These are phyloP conservation scores for Gonocerus acuteangulatus DNA, from an alignment of 2,888 invertebrate species.

Conservation along the genomic window DNA sequence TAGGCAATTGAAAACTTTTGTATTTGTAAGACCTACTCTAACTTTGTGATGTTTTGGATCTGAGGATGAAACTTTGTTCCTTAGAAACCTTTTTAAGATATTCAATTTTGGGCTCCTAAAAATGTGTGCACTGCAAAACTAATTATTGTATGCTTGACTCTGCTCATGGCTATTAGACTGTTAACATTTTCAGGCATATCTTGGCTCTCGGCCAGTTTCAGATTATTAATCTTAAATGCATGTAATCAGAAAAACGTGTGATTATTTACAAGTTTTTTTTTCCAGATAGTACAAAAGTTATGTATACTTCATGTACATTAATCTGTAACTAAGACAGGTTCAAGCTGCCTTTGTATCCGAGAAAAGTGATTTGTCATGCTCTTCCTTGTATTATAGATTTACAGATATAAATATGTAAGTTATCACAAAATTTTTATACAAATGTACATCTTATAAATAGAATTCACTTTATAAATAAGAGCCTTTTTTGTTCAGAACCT, in stretches of 20 bases:
- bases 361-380: conserved; percentile 6
- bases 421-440: conserved; percentile 23
- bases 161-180: background rate
- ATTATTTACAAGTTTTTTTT: too few relatives aligned
- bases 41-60: too few relatives aligned
- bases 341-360: conserved; percentile 5
- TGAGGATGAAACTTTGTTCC: too few relatives aligned
- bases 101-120: too few relatives aligned
- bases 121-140: background rate
- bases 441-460: conserved; percentile 16
- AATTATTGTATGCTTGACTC: background rate
- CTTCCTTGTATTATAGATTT: conserved; percentile 20
- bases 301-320: conserved; percentile 7
- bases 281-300: conserved; percentile 5
- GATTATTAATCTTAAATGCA: too few relatives aligned
- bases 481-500: background rate
- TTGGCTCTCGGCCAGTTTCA: too few relatives aligned
- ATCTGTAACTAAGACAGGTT: conserved; percentile 3
- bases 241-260: too few relatives aligned
- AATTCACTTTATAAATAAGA: conserved; percentile 15
- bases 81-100: too few relatives aligned
- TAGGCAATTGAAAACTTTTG: too few relatives aligned
- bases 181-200: background rate
- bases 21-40: too few relatives aligned
- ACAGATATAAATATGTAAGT: conserved; percentile 17